Percentiles rank a stretch among this genome's conserved stretches.
phyloP scores from a whole-genome alignment of 2,113 vertebrate genomes.

The Gavia stellata region DNA sequence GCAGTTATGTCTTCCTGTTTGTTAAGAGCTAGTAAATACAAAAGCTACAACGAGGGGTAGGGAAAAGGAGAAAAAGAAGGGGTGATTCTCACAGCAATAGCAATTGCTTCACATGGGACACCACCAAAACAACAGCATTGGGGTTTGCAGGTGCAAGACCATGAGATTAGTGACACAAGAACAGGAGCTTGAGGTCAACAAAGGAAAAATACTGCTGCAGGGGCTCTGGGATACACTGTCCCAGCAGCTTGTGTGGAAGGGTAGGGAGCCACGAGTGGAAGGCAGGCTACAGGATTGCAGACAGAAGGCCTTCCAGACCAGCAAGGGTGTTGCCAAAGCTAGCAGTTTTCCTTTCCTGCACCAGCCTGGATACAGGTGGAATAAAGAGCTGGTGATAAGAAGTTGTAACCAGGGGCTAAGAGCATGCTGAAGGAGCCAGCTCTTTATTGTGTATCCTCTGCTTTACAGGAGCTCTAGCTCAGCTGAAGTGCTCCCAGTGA shows the following conservation, averaged over 20 bases:
- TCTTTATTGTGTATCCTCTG: not conserved
- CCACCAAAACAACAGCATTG: not conserved
- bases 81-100: not conserved
- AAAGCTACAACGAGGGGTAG: not conserved
- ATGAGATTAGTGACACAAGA: not conserved
- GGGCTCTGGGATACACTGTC: not conserved
- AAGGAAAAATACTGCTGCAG: not conserved
- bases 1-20: not conserved
- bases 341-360: not conserved
- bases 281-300: not conserved
- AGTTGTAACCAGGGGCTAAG: not conserved
- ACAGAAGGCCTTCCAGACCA: not conserved
- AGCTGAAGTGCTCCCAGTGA: not conserved
- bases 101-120: not conserved
- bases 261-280: not conserved
- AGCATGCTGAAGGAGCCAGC: not conserved
- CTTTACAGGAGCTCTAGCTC: not conserved
- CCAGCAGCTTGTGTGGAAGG: not conserved
- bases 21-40: not conserved
- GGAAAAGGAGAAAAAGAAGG: not conserved
- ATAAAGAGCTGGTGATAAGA: not conserved
- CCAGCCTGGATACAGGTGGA: not conserved
- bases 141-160: not conserved
- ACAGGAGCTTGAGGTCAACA: not conserved
- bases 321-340: accelerated